Conservation (phyloP, 2,113 vertebrate genomes). For the Agapornis roseicollis region DNA sequence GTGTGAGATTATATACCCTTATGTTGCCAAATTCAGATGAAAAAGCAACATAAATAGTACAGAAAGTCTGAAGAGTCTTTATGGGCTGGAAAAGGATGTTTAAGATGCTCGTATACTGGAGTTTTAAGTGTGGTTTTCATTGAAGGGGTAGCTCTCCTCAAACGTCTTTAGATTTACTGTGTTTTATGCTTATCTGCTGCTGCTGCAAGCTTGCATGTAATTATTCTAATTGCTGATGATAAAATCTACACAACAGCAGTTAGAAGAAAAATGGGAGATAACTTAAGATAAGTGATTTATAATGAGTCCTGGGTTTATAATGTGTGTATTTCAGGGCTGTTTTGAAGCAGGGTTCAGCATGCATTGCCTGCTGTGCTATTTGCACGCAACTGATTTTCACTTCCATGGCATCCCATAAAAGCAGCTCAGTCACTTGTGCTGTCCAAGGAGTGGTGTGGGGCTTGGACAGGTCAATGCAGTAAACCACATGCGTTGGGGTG, state of each 20-base stretch:
- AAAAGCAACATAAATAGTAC: not conserved
- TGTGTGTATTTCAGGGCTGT: not conserved
- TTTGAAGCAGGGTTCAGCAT: not conserved
- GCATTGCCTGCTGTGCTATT: not conserved
- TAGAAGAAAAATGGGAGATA: not conserved
- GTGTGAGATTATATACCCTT: not conserved
- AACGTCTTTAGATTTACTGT: not conserved
- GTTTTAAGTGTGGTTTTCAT: not conserved
- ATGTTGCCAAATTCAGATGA: not conserved
- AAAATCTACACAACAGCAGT: conserved; percentile 14
- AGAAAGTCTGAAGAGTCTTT: not conserved
- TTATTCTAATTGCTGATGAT: conserved; percentile 55
- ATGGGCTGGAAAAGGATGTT: not conserved
- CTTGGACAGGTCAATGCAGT: not conserved
- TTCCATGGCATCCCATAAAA: not conserved
- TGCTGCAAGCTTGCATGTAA: conserved; percentile 9
- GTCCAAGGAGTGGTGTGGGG: not conserved
- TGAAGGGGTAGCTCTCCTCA: not conserved
- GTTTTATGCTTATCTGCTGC: conserved; percentile 1
- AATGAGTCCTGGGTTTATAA: not conserved
- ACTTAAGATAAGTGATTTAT: conserved; percentile 21
- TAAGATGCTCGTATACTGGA: not conserved
- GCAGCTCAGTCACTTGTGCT: not conserved
- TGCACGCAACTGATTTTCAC: not conserved
- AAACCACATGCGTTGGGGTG: rapidly evolving